These are phyloP conservation scores for Pheosia gnoma DNA, from an alignment of 2,888 invertebrate species.

Conservation along the genomic window DNA sequence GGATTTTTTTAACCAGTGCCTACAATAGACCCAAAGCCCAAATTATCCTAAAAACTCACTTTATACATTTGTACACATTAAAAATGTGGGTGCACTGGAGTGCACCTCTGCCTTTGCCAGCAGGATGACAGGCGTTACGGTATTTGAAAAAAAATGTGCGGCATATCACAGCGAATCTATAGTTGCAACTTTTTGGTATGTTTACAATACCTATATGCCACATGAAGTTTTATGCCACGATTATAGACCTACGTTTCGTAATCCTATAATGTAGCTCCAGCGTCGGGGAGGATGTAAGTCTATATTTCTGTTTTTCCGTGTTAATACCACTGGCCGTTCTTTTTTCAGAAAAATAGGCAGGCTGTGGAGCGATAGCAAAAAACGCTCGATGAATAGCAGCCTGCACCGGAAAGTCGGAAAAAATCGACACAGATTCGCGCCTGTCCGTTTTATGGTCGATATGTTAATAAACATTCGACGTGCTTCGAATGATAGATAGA, in stretches of 20 bases:
- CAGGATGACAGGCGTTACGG: no score
- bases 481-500: slow-evolving; percentile 62
- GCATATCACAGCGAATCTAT: slow-evolving; percentile 7
- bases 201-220: slow-evolving; percentile 5
- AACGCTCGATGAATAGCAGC: slow-evolving; percentile 62
- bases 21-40: no score
- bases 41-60: no score
- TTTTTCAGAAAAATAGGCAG: slow-evolving; percentile 48
- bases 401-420: slow-evolving; percentile 67
- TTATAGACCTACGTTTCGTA: slow-evolving; percentile 6
- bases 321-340: slow-evolving; percentile 45
- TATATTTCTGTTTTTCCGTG: slow-evolving; percentile 38
- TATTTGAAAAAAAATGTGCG: background rate
- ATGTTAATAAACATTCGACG: slow-evolving; percentile 79
- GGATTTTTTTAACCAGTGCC: no score
- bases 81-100: no score
- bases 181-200: background rate
- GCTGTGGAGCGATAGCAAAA: slow-evolving; percentile 54
- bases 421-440: slow-evolving; percentile 67
- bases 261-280: slow-evolving; percentile 21
- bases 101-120: no score
- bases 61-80: no score
- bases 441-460: slow-evolving; percentile 71
- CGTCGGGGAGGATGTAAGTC: slow-evolving; percentile 30
- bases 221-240: slow-evolving; percentile 8